Evolutionary conservation across 2,797 vertebrate species (phyloP).

Genomic region (Pampus argenteus): DNA sequence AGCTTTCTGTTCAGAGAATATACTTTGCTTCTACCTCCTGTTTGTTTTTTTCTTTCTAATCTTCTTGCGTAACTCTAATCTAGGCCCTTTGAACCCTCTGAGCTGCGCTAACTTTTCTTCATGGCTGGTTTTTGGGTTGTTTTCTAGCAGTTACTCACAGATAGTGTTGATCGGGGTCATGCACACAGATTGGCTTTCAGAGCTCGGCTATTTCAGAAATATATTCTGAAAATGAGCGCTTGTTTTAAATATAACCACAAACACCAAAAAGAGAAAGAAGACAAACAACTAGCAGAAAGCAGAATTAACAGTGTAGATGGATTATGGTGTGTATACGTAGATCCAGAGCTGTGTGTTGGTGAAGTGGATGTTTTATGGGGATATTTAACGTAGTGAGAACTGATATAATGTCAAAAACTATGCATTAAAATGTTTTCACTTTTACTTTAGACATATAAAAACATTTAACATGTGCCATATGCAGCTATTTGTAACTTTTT

Average conservation of each 20-base stretch:
- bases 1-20: conserved; percentile 61
- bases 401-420: conserved; percentile 29
- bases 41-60: conserved; percentile 72
- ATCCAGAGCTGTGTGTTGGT: not conserved
- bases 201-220: conserved; percentile 4
- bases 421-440: conserved; percentile 45
- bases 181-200: conserved; percentile 14
- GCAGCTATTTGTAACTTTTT: conserved; percentile 62
- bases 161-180: conserved; percentile 49
- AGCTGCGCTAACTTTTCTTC: conserved; percentile 53
- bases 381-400: not conserved
- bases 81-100: conserved; percentile 54
- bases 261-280: not conserved
- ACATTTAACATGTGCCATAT: conserved; percentile 51
- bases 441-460: conserved; percentile 44
- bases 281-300: not conserved
- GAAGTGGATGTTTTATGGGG: not conserved
- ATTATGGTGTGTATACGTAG: not conserved
- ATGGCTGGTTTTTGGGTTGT: not conserved
- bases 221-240: conserved; percentile 19
- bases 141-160: conserved; percentile 32
- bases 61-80: conserved; percentile 63
- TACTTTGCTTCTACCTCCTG: conserved; percentile 37
- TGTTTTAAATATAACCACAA: conserved; percentile 12
- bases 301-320: not conserved